These are phyloP conservation scores for Indri indri DNA, from an alignment of 2,113 vertebrate species.

Conservation along the genomic window DNA sequence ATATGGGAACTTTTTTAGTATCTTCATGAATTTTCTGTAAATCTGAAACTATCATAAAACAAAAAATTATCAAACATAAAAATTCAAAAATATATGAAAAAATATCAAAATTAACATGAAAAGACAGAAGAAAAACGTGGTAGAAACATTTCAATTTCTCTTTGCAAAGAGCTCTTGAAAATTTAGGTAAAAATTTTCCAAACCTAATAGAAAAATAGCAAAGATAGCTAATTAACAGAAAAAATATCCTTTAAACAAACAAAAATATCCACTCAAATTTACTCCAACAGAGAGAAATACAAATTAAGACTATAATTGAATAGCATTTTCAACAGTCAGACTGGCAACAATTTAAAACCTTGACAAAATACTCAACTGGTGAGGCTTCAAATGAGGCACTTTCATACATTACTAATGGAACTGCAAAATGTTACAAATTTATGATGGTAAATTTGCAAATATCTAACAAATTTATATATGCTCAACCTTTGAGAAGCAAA, in stretches of 20 bases:
- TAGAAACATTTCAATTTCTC: neutral
- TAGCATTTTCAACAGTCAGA: neutral
- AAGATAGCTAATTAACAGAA: neutral
- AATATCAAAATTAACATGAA: neutral
- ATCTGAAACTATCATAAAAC: neutral
- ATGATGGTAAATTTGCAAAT: neutral
- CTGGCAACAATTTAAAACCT: neutral
- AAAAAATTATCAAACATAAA: neutral
- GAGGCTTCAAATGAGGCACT: neutral
- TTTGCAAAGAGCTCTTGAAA: neutral
- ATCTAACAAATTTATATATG: neutral
- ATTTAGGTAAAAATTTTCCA: neutral
- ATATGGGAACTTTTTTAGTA: too few species aligned
- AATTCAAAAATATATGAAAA: neutral
- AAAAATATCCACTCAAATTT: neutral
- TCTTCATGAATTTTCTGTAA: neutral
- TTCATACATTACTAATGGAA: neutral
- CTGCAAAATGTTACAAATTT: neutral
- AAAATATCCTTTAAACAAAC: neutral
- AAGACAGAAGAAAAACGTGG: neutral
- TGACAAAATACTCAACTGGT: neutral
- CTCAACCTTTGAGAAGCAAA: neutral
- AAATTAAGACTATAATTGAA: neutral
- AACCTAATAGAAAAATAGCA: neutral
- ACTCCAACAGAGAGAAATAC: neutral